Conservation (phyloP, 2,888 invertebrate genomes). For the Xylophagus ater region DNA sequence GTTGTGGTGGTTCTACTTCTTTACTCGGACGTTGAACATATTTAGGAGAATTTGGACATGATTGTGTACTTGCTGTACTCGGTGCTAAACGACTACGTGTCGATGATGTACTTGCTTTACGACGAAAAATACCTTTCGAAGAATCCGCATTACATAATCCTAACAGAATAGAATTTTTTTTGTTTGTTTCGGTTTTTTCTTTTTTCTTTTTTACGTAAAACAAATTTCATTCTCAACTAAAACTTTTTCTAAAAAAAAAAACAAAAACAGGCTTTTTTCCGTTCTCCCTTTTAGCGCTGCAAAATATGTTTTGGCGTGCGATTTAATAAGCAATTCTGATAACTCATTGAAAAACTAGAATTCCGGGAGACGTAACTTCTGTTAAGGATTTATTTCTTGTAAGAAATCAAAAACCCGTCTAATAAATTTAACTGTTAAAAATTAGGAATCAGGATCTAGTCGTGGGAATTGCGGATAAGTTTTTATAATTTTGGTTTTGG, state of each 20-base stretch:
- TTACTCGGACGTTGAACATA: slow-evolving; percentile 29
- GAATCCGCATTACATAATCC: slow-evolving; percentile 39
- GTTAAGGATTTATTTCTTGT: too few species aligned
- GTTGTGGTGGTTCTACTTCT: slow-evolving; percentile 20
- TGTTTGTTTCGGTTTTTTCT: neutral
- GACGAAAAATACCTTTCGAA: slow-evolving; percentile 36
- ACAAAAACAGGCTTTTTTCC: too few species aligned
- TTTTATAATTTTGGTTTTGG: too few species aligned
- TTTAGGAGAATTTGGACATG: slow-evolving; percentile 38
- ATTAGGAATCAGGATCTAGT: too few species aligned
- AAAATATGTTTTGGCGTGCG: too few species aligned
- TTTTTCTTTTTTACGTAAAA: neutral
- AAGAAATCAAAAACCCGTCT: too few species aligned
- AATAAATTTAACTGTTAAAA: too few species aligned
- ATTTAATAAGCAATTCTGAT: too few species aligned
- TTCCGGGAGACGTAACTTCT: too few species aligned
- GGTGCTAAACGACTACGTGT: slow-evolving; percentile 22
- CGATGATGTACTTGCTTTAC: slow-evolving; percentile 35
- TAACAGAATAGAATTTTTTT: slow-evolving; percentile 14
- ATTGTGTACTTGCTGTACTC: slow-evolving; percentile 32
- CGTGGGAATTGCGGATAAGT: too few species aligned
- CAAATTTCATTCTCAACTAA: neutral
- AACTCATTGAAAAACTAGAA: too few species aligned
- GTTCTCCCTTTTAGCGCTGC: too few species aligned
- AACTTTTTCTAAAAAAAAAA: neutral